Conservation (phyloP, 1,140 invertebrate species). For the Drosophila pectinifera region DNA sequence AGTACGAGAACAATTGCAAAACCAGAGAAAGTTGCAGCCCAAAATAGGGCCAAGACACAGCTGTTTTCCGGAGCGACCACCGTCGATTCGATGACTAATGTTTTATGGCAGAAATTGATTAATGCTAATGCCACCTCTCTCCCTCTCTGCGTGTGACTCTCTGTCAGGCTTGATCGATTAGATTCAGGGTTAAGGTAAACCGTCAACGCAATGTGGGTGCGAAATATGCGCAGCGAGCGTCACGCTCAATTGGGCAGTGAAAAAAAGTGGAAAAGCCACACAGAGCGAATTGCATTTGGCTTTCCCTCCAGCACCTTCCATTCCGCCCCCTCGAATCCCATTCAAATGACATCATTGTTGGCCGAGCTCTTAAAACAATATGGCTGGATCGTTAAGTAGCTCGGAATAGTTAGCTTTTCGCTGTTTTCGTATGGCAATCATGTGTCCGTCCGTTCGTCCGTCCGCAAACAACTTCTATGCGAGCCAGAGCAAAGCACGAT, state of each 20-base stretch:
- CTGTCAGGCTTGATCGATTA: conserved; percentile 77
- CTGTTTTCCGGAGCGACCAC: conserved; percentile 10
- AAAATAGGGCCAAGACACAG: conserved; percentile 36
- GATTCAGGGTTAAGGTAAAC: conserved; percentile 80
- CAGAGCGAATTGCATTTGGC: conserved; percentile 40
- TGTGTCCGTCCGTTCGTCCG: conserved; percentile 20
- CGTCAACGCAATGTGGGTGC: conserved; percentile 60
- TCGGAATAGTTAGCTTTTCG: conserved; percentile 52
- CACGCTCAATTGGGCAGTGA: conserved; percentile 63
- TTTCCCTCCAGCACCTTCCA: conserved; percentile 3
- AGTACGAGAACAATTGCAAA: conserved; percentile 27
- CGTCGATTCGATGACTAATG: conserved; percentile 31
- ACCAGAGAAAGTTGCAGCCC: conserved; percentile 39
- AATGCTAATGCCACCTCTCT: conserved; percentile 22
- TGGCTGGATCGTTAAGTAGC: conserved; percentile 51
- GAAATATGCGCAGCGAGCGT: conserved; percentile 33
- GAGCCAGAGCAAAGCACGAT: conserved; percentile 28
- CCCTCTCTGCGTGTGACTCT: conserved; percentile 4
- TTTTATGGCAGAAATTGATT: conserved; percentile 48
- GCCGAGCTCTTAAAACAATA: conserved; percentile 24
- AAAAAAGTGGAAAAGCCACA: conserved; percentile 8
- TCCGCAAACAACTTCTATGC: conserved; percentile 42
- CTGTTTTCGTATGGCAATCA: conserved; percentile 64
- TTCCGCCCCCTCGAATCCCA: conserved; percentile 1
- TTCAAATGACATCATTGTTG: conserved; percentile 67